A percentile compares a stretch with the other conserved stretches of the same genome.
Evolutionary conservation across 2,888 invertebrate species (phyloP).

Genomic region (Sminthurinus aureus): DNA sequence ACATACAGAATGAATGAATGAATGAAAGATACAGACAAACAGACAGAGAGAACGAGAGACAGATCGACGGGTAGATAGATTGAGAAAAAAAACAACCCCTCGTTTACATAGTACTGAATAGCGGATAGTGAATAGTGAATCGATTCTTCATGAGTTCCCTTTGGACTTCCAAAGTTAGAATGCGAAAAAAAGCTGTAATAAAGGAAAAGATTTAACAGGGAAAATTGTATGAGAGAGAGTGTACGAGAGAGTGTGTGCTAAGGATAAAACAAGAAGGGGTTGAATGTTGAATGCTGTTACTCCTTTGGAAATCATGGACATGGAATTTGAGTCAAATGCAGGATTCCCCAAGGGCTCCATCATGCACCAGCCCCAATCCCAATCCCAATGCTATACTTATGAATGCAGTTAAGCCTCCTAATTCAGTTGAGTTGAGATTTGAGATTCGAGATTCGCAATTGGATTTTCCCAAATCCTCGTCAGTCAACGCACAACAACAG

Average conservation of each 20-base stretch:
- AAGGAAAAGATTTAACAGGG: conserved; percentile 29
- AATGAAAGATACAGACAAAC: background rate
- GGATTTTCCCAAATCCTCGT: conserved; percentile 29
- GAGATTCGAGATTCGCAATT: conserved; percentile 27
- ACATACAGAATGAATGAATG: background rate
- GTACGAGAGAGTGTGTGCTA: background rate
- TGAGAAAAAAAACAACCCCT: conserved; percentile 18
- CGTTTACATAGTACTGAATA: conserved; percentile 5
- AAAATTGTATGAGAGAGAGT: background rate
- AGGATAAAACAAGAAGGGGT: background rate
- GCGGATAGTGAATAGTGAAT: background rate
- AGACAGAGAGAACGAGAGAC: background rate
- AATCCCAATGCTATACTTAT: conserved; percentile 25
- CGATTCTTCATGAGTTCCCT: conserved; percentile 23
- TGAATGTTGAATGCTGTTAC: background rate
- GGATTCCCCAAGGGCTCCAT: conserved; percentile 29
- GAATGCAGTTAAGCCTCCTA: conserved; percentile 27
- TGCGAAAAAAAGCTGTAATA: conserved; percentile 22
- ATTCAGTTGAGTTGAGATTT: conserved; percentile 18
- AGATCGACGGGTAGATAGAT: background rate
- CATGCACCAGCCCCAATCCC: background rate
- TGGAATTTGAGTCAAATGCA: conserved; percentile 30
- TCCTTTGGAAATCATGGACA: background rate
- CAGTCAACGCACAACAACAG: conserved; percentile 12
- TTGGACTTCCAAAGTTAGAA: conserved; percentile 7